phyloP scores from a whole-genome alignment of 2,797 vertebrate species.

The Xyrichtys novacula region DNA sequence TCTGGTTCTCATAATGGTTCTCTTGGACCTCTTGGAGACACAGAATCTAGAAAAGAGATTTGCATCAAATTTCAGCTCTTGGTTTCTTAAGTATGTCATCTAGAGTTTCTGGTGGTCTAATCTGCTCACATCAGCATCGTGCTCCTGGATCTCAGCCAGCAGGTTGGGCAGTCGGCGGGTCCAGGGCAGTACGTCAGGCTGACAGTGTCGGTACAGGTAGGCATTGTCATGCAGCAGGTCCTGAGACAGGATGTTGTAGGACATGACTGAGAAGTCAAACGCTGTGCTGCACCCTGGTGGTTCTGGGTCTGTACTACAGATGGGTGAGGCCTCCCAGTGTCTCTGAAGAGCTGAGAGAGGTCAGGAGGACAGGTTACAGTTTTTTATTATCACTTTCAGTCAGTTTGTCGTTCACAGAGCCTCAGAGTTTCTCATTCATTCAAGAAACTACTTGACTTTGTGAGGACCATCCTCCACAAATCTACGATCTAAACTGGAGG shows the following conservation, averaged over 20 bases:
- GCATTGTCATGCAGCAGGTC: constrained; percentile 92
- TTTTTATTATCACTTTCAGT: too few relatives aligned
- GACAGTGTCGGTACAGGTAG: constrained; percentile 93
- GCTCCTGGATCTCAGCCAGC: constrained; percentile 88
- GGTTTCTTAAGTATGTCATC: not conserved
- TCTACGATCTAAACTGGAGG: too few relatives aligned
- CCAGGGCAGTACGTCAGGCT: constrained; percentile 86
- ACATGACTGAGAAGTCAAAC: constrained; percentile 96
- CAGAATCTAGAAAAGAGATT: constrained; percentile 85
- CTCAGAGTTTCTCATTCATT: too few relatives aligned
- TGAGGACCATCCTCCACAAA: too few relatives aligned
- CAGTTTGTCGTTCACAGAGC: too few relatives aligned
- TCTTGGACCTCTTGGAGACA: constrained; percentile 98
- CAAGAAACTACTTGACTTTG: too few relatives aligned
- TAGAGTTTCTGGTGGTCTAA: rapidly evolving
- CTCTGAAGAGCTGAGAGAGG: constrained; percentile 81
- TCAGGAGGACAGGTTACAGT: not conserved
- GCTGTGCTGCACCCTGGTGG: constrained; percentile 54
- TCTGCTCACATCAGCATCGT: constrained; percentile 92
- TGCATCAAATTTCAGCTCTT: not conserved
- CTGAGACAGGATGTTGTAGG: constrained; percentile 98
- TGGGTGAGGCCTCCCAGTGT: constrained; percentile 88
- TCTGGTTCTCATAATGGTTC: constrained; percentile 91
- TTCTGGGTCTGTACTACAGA: constrained; percentile 58
- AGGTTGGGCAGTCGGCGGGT: constrained; percentile 90